Conservation (phyloP, 2,113 vertebrate genomes). For the Oryzias celebensis region DNA sequence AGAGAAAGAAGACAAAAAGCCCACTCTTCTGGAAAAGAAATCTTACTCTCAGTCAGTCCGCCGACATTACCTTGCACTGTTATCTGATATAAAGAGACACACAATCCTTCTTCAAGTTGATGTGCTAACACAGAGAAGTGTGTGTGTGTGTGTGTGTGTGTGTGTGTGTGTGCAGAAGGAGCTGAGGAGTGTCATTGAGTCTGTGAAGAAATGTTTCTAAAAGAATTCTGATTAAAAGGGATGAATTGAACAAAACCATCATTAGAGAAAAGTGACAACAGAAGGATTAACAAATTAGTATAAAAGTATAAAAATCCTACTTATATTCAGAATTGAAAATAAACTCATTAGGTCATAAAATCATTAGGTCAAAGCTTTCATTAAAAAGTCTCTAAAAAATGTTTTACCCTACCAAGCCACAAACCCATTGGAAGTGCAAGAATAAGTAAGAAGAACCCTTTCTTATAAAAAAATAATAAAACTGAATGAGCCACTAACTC, state of each 20-base stretch:
- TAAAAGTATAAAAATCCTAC: too few relatives aligned
- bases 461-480: too few relatives aligned
- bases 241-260: slow-evolving; percentile 39
- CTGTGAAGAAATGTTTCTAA: slow-evolving; percentile 35
- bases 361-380: too few relatives aligned
- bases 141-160: slow-evolving; percentile 32
- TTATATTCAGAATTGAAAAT: too few relatives aligned
- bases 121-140: slow-evolving; percentile 24
- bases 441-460: too few relatives aligned
- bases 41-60: slow-evolving; percentile 57
- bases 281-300: background rate
- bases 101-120: slow-evolving; percentile 64
- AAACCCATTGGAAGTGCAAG: too few relatives aligned
- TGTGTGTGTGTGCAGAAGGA: slow-evolving; percentile 9
- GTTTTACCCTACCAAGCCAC: too few relatives aligned
- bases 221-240: slow-evolving; percentile 52
- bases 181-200: slow-evolving; percentile 16
- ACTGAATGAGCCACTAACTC: too few relatives aligned
- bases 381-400: too few relatives aligned
- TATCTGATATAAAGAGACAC: slow-evolving; percentile 60
- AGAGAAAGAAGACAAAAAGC: slow-evolving; percentile 59
- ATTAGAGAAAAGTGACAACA: slow-evolving; percentile 6
- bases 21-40: slow-evolving; percentile 60
- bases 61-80: slow-evolving; percentile 50
- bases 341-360: too few relatives aligned